A percentile compares a stretch with the other conserved stretches of the same genome.
Evolutionary conservation across 53 echinoderm and acorn worm species (phyloP).

Genomic region (Apostichopus leukothele): DNA sequence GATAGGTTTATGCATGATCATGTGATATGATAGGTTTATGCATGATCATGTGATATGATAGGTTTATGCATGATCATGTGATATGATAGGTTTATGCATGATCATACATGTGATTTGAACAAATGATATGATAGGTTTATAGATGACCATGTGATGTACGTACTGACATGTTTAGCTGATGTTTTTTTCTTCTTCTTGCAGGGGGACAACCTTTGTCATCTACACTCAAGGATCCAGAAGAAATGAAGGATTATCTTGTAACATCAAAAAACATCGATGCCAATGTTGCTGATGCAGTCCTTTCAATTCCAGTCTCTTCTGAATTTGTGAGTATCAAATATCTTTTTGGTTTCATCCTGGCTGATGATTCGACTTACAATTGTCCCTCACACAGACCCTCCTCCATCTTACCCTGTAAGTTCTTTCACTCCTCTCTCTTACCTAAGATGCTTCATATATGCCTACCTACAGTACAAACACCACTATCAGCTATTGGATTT

Average conservation of each 20-base stretch:
- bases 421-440: too few species aligned
- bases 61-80: background rate
- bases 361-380: too few species aligned
- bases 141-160: background rate
- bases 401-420: too few species aligned
- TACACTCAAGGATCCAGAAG: constrained; percentile 55
- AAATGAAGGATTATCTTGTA: constrained; percentile 50
- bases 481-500: too few species aligned
- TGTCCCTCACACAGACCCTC: too few species aligned
- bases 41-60: background rate
- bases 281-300: constrained; percentile 58
- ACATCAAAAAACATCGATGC: constrained; percentile 49
- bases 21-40: too few species aligned
- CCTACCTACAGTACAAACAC: too few species aligned
- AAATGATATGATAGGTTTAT: too few species aligned
- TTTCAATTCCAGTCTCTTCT: constrained; percentile 43
- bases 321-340: constrained; percentile 52
- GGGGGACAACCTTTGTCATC: constrained; percentile 10
- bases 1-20: too few species aligned
- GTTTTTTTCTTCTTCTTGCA: background rate
- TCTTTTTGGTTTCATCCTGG: too few species aligned
- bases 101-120: too few species aligned
- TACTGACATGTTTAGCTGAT: background rate
- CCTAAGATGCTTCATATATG: too few species aligned
- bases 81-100: background rate